These are phyloP conservation scores for Salmo trutta DNA, from an alignment of 2,797 vertebrate genomes.

Conservation along the genomic window DNA sequence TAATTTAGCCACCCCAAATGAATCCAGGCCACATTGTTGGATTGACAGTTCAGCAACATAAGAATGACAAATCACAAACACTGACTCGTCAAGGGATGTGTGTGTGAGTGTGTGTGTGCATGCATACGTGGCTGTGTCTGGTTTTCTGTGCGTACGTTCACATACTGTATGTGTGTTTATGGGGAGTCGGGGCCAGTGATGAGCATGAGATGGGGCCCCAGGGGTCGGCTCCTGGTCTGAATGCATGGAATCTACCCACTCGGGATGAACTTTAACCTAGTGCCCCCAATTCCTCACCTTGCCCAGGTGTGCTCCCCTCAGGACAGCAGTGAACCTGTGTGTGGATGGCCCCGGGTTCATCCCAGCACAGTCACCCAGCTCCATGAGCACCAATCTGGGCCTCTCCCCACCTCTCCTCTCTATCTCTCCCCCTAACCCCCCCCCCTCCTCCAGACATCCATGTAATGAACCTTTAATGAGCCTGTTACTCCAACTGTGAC, in stretches of 20 bases:
- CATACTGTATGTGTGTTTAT: neutral
- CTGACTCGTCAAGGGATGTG: constrained; percentile 10
- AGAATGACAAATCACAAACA: neutral
- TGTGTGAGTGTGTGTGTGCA: constrained; percentile 13
- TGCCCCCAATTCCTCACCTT: constrained; percentile 36
- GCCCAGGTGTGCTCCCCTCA: constrained; percentile 57
- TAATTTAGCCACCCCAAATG: constrained; percentile 29
- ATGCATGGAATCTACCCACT: constrained; percentile 53
- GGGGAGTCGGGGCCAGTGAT: neutral
- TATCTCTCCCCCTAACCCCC: neutral
- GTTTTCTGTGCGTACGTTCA: neutral
- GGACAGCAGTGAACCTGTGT: constrained; percentile 19
- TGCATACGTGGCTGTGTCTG: neutral
- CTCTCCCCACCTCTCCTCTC: constrained; percentile 16
- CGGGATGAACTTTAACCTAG: constrained; percentile 27
- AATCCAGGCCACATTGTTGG: neutral
- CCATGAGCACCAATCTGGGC: constrained; percentile 35
- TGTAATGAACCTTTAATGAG: constrained; percentile 70
- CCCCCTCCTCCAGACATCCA: constrained; percentile 53
- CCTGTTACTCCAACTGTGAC: constrained; percentile 61
- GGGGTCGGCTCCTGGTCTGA: constrained; percentile 49
- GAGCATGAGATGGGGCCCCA: neutral
- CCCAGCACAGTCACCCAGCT: constrained; percentile 33
- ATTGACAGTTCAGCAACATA: constrained; percentile 23
- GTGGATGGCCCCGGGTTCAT: constrained; percentile 10